A percentile compares a stretch with the other conserved stretches of the same genome.
phyloP scores from a whole-genome alignment of 2,797 vertebrate species.

The Coluber constrictor region DNA sequence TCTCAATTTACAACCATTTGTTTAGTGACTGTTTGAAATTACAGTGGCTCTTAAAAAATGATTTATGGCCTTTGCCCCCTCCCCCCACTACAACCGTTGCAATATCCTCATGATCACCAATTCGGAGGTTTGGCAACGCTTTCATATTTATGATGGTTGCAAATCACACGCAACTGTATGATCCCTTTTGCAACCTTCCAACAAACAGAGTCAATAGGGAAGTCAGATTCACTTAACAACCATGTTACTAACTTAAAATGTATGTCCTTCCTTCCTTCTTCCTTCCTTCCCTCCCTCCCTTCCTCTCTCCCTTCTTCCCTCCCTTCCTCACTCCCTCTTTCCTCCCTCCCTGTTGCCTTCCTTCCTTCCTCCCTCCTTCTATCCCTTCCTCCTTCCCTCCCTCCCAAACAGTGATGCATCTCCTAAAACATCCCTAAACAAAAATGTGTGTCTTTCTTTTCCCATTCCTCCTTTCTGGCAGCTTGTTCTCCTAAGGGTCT shows the following conservation, averaged over 20 bases:
- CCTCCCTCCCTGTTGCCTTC: neutral
- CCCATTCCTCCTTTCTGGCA: neutral
- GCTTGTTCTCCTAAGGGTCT: neutral
- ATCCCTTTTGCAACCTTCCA: neutral
- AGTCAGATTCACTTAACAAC: neutral
- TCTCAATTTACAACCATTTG: neutral
- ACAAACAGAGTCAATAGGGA: neutral
- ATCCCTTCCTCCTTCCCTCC: neutral
- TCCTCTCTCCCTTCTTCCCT: accelerated
- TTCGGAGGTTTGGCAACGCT: neutral
- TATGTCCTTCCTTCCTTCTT: neutral
- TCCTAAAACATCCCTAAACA: neutral
- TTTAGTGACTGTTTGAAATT: neutral
- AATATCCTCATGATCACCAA: neutral
- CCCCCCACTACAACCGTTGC: neutral
- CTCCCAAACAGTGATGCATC: neutral
- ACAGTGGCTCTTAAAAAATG: neutral
- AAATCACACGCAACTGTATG: neutral
- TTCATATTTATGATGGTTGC: neutral
- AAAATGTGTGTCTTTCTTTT: neutral
- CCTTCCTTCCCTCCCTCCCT: neutral
- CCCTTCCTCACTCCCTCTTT: neutral
- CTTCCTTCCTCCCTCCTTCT: accelerated
- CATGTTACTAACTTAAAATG: neutral
- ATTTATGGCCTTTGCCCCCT: neutral